Evolutionary conservation across 2,113 vertebrate genomes (phyloP).

Genomic region (Vulpes ferrilata): DNA sequence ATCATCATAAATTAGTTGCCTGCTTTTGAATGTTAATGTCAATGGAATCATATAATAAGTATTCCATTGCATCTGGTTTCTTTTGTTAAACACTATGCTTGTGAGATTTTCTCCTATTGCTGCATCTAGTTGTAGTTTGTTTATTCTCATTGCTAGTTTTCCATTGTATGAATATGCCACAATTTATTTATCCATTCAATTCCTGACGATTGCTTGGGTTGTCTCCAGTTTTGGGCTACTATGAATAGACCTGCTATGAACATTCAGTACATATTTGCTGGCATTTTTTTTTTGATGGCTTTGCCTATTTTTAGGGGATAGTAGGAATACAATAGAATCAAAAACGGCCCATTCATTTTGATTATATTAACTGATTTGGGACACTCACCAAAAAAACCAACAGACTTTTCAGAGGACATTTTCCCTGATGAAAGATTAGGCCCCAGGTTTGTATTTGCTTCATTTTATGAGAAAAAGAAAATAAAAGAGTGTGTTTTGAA

Average conservation of each 20-base stretch:
- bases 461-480: slow-evolving; percentile 36
- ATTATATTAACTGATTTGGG: slow-evolving; percentile 39
- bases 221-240: not conserved
- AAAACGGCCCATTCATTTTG: slow-evolving; percentile 13
- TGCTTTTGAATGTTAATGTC: slow-evolving; percentile 14
- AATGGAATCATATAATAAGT: not conserved
- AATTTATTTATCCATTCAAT: not conserved
- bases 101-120: not conserved
- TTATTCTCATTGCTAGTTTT: slow-evolving; percentile 4
- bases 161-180: not conserved
- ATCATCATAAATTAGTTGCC: not conserved
- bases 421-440: not conserved
- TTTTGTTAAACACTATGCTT: not conserved
- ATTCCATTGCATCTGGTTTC: not conserved
- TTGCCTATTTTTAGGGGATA: not conserved
- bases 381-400: not conserved
- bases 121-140: not conserved
- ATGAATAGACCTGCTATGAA: not conserved
- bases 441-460: slow-evolving; percentile 7
- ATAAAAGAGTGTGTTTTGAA: slow-evolving; percentile 11
- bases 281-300: not conserved
- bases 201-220: not conserved
- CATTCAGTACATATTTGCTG: not conserved
- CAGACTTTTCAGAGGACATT: slow-evolving; percentile 9
- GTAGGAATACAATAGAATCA: not conserved